These are phyloP conservation scores for Chaitophorus viminalis DNA, from an alignment of 2,888 invertebrate genomes.

Conservation along the genomic window DNA sequence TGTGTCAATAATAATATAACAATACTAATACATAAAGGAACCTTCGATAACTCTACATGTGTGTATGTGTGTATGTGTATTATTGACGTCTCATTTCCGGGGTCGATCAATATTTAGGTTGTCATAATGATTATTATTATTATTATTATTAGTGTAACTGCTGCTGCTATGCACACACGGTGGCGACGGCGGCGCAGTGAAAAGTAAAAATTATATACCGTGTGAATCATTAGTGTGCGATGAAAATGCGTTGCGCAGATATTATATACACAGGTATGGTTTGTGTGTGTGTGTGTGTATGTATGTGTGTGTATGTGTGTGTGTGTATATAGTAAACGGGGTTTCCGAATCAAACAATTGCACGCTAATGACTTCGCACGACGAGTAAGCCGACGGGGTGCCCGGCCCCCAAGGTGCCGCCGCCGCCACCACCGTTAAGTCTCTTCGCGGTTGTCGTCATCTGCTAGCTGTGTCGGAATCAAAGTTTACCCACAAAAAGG, in stretches of 20 bases:
- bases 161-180: background rate
- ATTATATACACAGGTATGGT: background rate
- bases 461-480: background rate
- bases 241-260: conserved; percentile 1
- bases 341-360: conserved; percentile 57
- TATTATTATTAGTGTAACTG: conserved; percentile 17
- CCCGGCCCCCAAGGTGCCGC: conserved; percentile 21
- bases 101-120: conserved; percentile 60
- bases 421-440: background rate
- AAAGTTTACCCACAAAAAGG: conserved; percentile 50
- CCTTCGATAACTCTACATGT: background rate
- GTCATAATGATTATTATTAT: conserved; percentile 57
- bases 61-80: background rate
- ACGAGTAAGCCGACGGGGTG: conserved; percentile 33
- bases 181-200: background rate
- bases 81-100: conserved; percentile 61
- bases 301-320: too few species aligned
- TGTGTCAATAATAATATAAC: background rate
- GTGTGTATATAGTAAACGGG: conserved; percentile 36
- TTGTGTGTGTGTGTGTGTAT: too few species aligned
- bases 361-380: conserved; percentile 59
- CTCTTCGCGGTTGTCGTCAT: background rate
- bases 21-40: background rate
- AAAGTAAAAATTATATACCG: conserved; percentile 29
- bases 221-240: conserved; percentile 59